Conservation (phyloP, 1,140 invertebrate species). For the Diprion similis region DNA sequence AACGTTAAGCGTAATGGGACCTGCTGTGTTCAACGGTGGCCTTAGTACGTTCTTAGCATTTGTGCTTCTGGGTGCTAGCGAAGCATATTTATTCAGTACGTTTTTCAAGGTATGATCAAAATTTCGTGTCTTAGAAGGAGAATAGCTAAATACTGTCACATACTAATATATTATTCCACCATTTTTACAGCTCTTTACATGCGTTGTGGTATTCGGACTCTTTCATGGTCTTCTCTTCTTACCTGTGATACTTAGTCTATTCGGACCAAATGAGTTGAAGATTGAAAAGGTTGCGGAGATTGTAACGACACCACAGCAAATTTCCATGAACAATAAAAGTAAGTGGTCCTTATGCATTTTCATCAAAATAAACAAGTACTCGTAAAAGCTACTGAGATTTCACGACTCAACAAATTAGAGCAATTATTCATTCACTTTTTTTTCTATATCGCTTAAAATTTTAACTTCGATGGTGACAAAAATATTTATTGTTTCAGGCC, state of each 20-base stretch:
- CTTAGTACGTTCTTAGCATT: conserved; percentile 65
- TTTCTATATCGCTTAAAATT: not conserved
- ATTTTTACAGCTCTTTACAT: conserved; percentile 60
- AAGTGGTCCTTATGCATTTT: not conserved
- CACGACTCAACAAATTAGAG: too few species aligned
- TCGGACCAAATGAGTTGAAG: conserved; percentile 56
- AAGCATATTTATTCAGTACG: conserved; percentile 60
- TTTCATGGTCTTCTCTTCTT: conserved; percentile 67
- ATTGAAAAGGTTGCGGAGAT: conserved; percentile 25
- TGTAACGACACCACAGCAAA: not conserved
- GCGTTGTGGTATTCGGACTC: conserved; percentile 66
- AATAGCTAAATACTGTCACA: conserved; percentile 10
- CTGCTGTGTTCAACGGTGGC: conserved; percentile 63
- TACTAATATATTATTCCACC: conserved; percentile 14
- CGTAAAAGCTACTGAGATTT: too few species aligned
- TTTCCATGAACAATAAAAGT: not conserved
- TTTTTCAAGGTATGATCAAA: conserved; percentile 60
- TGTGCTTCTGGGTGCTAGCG: conserved; percentile 56
- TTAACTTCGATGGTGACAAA: not conserved
- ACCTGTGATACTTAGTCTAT: conserved; percentile 64
- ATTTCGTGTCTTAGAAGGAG: not conserved
- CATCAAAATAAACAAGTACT: too few species aligned
- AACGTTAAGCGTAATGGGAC: conserved; percentile 58
- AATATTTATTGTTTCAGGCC: not conserved
- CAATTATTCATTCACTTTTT: too few species aligned